Conservation (phyloP, 2,113 vertebrate genomes). For the Entelurus aequoreus region DNA sequence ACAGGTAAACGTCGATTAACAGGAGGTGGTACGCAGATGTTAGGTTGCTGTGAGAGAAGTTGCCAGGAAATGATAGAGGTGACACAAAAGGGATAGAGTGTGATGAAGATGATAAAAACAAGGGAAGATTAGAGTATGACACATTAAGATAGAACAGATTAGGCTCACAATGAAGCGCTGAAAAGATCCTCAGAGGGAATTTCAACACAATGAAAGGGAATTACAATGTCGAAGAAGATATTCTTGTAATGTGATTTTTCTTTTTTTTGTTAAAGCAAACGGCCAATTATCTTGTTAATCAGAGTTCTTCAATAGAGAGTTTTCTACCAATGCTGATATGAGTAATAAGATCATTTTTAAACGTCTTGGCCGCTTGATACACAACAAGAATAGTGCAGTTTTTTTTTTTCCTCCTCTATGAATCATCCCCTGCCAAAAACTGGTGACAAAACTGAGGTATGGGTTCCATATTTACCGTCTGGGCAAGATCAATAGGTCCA, state of each 20-base stretch:
- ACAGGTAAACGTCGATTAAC: constrained; percentile 56
- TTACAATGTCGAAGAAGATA: background rate
- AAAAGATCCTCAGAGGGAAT: constrained; percentile 13
- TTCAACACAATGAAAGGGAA: constrained; percentile 17
- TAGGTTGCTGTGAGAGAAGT: constrained; percentile 18
- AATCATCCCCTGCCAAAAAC: too few species aligned
- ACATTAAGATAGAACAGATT: constrained; percentile 21
- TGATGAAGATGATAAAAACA: constrained; percentile 34
- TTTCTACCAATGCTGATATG: too few species aligned
- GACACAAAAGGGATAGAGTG: constrained; percentile 10
- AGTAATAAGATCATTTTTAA: too few species aligned
- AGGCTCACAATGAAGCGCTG: constrained; percentile 21
- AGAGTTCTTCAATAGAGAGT: too few species aligned
- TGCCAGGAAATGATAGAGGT: constrained; percentile 31
- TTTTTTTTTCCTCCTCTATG: background rate
- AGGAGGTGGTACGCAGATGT: constrained; percentile 15
- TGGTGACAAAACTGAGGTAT: background rate
- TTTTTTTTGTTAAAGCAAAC: too few species aligned
- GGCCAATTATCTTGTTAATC: too few species aligned
- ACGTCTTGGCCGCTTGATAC: too few species aligned
- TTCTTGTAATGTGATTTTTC: too few species aligned
- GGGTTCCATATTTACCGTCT: background rate
- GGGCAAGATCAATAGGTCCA: background rate
- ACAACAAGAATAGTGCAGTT: too few species aligned
- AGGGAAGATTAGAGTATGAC: constrained; percentile 11